phyloP scores from a whole-genome alignment of 2,797 vertebrate genomes.

The Tamandua tetradactyla region DNA sequence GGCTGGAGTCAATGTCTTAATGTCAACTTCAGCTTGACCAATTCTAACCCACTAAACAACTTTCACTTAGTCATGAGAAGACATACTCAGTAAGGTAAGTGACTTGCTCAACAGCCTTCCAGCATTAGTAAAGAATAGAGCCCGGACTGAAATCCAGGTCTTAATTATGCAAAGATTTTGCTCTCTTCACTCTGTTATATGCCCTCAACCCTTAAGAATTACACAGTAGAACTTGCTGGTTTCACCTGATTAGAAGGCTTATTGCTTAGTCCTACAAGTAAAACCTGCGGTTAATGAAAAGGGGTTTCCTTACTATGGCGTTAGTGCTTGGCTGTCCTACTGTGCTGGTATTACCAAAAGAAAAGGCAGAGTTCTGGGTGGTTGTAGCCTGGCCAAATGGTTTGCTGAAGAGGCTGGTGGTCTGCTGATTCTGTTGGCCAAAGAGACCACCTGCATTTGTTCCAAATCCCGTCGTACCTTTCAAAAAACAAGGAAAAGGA shows the following conservation, averaged over 20 bases:
- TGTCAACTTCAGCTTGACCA: not conserved
- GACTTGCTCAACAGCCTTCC: not conserved
- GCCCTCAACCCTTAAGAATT: not conserved
- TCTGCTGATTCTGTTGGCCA: slow-evolving; percentile 83
- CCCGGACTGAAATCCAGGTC: not conserved
- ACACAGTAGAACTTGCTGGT: not conserved
- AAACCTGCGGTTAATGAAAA: not conserved
- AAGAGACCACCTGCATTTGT: slow-evolving; percentile 90
- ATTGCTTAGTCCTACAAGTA: slow-evolving; percentile 7
- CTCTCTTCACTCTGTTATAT: not conserved
- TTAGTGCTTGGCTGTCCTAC: slow-evolving; percentile 93
- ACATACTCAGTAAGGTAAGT: slow-evolving; percentile 28
- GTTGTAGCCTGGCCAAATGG: slow-evolving; percentile 93
- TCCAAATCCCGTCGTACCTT: slow-evolving; percentile 90
- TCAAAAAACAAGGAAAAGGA: not conserved
- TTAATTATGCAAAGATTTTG: not conserved
- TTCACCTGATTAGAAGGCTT: slow-evolving; percentile 29
- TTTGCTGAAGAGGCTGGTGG: slow-evolving; percentile 92
- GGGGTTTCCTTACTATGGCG: slow-evolving; percentile 90
- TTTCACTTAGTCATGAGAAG: not conserved
- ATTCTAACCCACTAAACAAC: not conserved
- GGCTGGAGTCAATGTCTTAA: not conserved
- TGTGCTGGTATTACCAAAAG: slow-evolving; percentile 88
- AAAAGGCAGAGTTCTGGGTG: slow-evolving; percentile 92
- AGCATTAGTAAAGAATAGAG: not conserved